phyloP scores from a whole-genome alignment of 2,888 invertebrate species.

The Lacanobia oleracea region DNA sequence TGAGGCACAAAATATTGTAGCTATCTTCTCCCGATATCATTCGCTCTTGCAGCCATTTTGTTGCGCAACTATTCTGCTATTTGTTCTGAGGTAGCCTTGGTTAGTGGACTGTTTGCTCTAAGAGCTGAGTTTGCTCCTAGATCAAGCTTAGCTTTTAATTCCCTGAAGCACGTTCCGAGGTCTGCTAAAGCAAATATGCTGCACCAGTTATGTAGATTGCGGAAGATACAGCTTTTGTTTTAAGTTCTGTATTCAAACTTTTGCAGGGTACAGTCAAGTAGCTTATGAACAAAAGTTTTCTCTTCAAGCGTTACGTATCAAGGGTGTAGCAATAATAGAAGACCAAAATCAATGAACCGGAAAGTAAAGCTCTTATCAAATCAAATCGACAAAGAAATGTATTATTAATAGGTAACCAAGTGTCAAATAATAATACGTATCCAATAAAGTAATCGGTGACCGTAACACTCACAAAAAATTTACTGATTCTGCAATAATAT shows the following conservation, averaged over 20 bases:
- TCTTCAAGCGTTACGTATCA: background rate
- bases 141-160: constrained; percentile 41
- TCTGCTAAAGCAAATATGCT: constrained; percentile 41
- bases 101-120: constrained; percentile 27
- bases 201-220: constrained; percentile 36
- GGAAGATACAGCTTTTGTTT: constrained; percentile 28
- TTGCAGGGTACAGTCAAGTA: background rate
- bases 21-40: constrained; percentile 9
- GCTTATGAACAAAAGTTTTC: background rate
- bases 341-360: background rate
- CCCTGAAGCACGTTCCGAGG: constrained; percentile 37
- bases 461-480: constrained; percentile 40
- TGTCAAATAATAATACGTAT: constrained; percentile 9
- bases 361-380: constrained; percentile 13
- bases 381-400: constrained; percentile 13
- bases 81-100: background rate
- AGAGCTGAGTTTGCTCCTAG: constrained; percentile 26
- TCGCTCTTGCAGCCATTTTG: constrained; percentile 1
- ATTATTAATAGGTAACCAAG: constrained; percentile 31
- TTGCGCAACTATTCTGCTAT: constrained; percentile 6
- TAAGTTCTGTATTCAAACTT: constrained; percentile 25
- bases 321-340: background rate
- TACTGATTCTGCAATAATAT: constrained; percentile 27
- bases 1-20: background rate
- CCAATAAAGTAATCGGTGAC: constrained; percentile 34